Conservation (phyloP, 2,888 invertebrate species). For the Zaprionus lineosus region DNA sequence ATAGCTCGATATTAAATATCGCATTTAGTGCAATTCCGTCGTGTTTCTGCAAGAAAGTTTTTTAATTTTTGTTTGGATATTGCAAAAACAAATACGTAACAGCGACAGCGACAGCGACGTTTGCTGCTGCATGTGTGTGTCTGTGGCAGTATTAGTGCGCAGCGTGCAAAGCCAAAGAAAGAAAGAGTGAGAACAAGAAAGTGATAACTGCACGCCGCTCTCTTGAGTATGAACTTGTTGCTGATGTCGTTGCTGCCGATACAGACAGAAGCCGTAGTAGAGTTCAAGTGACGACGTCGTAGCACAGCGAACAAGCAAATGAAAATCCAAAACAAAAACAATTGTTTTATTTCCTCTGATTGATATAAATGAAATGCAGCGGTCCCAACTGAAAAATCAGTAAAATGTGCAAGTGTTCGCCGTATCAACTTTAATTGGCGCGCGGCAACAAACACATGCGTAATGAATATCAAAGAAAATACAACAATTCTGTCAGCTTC, state of each 20-base stretch:
- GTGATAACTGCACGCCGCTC: slow-evolving; percentile 59
- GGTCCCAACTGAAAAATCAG: slow-evolving; percentile 41
- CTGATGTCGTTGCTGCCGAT: slow-evolving; percentile 31
- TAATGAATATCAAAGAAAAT: slow-evolving; percentile 27
- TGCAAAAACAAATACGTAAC: slow-evolving; percentile 75
- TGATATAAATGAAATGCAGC: slow-evolving; percentile 71
- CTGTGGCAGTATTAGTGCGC: slow-evolving; percentile 33
- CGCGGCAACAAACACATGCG: slow-evolving; percentile 26
- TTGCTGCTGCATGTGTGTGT: slow-evolving; percentile 20
- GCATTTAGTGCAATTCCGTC: slow-evolving; percentile 43
- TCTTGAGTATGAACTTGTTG: slow-evolving; percentile 44
- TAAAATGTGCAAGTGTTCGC: slow-evolving; percentile 52
- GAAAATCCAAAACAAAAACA: slow-evolving; percentile 32
- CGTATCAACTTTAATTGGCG: slow-evolving; percentile 54
- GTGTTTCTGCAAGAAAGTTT: slow-evolving; percentile 26
- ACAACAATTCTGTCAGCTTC: slow-evolving; percentile 12
- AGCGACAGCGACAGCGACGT: slow-evolving; percentile 44
- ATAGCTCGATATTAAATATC: slow-evolving; percentile 11
- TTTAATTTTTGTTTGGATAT: slow-evolving; percentile 45
- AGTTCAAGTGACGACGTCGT: slow-evolving; percentile 66
- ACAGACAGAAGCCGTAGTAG: slow-evolving; percentile 72
- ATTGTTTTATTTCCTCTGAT: slow-evolving; percentile 49
- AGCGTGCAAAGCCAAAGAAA: slow-evolving; percentile 30
- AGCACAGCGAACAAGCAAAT: slow-evolving; percentile 40
- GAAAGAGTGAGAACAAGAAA: slow-evolving; percentile 13